Evolutionary conservation across 1,140 invertebrate species (phyloP).

Genomic region (Heliconius hermathena): DNA sequence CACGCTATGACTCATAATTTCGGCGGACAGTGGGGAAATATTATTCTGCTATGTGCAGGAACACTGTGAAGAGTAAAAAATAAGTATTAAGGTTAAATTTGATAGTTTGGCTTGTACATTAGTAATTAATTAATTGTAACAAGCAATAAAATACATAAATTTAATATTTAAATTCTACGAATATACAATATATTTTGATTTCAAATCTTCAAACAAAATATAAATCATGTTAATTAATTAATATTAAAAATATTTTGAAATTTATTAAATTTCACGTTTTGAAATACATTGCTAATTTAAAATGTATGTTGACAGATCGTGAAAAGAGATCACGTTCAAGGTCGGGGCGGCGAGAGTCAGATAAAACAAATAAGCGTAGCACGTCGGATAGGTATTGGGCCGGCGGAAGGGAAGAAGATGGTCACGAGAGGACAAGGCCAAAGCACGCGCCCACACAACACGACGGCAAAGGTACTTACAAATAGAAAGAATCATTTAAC

Average conservation of each 20-base stretch:
- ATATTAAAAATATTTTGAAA: no score
- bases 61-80: no score
- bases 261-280: background rate
- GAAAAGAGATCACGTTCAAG: conserved; percentile 71
- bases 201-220: background rate
- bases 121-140: no score
- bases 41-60: no score
- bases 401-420: conserved; percentile 60
- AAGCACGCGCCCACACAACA: conserved; percentile 56
- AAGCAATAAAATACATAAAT: no score
- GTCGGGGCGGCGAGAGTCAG: conserved; percentile 62
- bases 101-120: no score
- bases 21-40: no score
- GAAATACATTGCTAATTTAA: background rate
- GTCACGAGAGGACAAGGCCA: conserved; percentile 58
- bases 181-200: no score
- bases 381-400: conserved; percentile 69
- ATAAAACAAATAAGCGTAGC: conserved; percentile 67
- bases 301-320: conserved; percentile 52
- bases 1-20: no score
- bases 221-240: background rate
- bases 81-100: no score
- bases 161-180: no score
- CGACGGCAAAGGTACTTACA: conserved; percentile 61
- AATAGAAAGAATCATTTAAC: background rate